Evolutionary conservation across 2,888 invertebrate genomes (phyloP), one percentile per base, ranked within the genome.

Genomic region (Germaria angustata): DNA sequence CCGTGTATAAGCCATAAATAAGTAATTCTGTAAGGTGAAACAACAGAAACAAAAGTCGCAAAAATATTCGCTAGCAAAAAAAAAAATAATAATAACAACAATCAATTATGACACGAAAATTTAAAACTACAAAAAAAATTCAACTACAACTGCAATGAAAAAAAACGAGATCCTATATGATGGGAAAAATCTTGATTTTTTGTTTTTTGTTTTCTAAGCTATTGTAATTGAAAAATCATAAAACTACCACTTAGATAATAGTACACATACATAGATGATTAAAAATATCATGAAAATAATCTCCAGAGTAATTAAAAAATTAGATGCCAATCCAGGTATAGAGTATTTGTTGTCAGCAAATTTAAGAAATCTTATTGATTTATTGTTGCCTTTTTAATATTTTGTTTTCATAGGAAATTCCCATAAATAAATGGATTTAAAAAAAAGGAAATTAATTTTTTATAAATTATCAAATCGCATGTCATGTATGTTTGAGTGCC

Each of bases 101-200:
- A 78, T 55, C 68, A 78, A 73, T 81, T 78, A 81, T 81, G 81
- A 81, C 81, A 81, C 65, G 81, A 78, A 81, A 81, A 78, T 49
- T 73, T n/a, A 63, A 78, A 81, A 81, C 77, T 68, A 63, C 44
- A 57, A 63, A 51, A 13, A 57, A 41, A n/a, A 22, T 20, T 4
- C 13, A 69, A 15, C n/a, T 9, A 32, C 53, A 59, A 72, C 41
- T 66, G 61, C 72, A 53, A 36, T 32, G 57, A 51, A 51, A 28
- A 80, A 51, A n/a, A 34, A n/a, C 44, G 44, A 78, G 44, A 79
- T 75, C 65, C 65, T 71, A 71, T 63, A 59, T 65, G 73, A 75
- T 82, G 82, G 39, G 82, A 82, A 82, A 81, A 53, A 63, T 73
- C 41, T 75, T 65, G 46, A 46, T 41, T 44, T 44, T 9, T 15